phyloP scores from a whole-genome alignment of 2,797 vertebrate genomes.

The Threskiornis aethiopicus region DNA sequence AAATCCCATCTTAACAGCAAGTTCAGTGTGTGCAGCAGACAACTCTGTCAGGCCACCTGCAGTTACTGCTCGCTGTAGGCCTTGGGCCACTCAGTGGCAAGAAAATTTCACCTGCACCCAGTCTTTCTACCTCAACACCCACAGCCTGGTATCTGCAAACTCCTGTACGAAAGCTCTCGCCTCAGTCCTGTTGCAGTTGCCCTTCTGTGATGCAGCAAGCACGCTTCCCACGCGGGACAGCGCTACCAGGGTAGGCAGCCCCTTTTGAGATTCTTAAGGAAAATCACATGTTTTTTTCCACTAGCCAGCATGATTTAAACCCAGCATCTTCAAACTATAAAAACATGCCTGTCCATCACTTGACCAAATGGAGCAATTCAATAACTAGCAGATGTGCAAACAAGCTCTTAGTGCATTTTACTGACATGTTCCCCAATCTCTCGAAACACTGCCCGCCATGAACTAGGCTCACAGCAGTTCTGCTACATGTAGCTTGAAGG shows the following conservation, averaged over 20 bases:
- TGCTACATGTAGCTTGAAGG: neutral
- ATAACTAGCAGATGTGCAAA: constrained; percentile 5
- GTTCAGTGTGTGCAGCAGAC: neutral
- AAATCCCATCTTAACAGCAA: neutral
- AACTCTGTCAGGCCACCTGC: neutral
- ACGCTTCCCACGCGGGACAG: neutral
- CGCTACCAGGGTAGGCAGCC: neutral
- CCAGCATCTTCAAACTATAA: neutral
- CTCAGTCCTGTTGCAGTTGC: neutral
- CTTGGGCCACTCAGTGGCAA: neutral
- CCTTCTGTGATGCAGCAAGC: neutral
- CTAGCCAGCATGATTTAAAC: neutral
- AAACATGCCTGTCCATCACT: neutral
- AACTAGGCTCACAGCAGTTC: neutral
- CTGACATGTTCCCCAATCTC: neutral
- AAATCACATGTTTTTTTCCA: fast-evolving
- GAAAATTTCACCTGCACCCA: neutral
- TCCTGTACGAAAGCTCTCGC: neutral
- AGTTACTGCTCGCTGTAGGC: neutral
- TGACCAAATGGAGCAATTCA: neutral
- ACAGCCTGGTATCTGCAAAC: neutral
- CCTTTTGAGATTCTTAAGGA: neutral
- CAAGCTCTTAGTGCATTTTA: neutral
- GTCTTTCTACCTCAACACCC: neutral
- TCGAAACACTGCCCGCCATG: neutral